Evolutionary conservation across 92 coral and sea anemone species (phyloP), one percentile per base, ranked within the genome.

Genomic region (Siderastrea radians): DNA sequence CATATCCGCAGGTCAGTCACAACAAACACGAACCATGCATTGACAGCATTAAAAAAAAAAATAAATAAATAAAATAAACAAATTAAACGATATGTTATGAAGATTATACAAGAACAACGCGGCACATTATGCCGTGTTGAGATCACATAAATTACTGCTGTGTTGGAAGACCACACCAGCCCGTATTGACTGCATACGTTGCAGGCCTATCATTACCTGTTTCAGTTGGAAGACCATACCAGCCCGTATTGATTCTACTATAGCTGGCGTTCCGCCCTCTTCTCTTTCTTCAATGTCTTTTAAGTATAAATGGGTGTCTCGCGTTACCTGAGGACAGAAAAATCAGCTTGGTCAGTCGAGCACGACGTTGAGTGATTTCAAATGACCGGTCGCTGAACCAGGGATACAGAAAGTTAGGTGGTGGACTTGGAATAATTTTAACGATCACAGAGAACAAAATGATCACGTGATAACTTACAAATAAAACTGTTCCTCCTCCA

Each of bases 201-300:
- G 16, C 46, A 57, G 8, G 48, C 14, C 0, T 3, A 16, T 44
- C 75, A 74, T 75, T 44, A 94, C 98, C 93, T 94, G 81, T 84
- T 94, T 94, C 44, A 94, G 82, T 73, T 94, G 98, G 51, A 94
- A 94, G 38, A 94, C 98, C 95, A 94, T 70, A 13, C 98, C 98
- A 58, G 98, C 95, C 62, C 98, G 85, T 60, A 94, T 94, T 38
- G 98, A 94, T 81, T 90, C 98, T 38, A 94, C 90, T 50, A 94
- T 94, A 11, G 94, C 98, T 85, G 98, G 98, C 17, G 98, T 95
- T 8, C 98, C 98, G 9, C 98, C 98, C 52, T 95, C 98, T 38
- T 95, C 98, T 80, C 98, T 84, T 68, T 89, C 78, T 77, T 95
- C 98, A 38, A 95, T 95, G 90, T 95, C 98, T 77, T 90, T 89